These are phyloP conservation scores for Meleagris gallopavo DNA, from an alignment of 2,113 vertebrate species.

Conservation along the genomic window DNA sequence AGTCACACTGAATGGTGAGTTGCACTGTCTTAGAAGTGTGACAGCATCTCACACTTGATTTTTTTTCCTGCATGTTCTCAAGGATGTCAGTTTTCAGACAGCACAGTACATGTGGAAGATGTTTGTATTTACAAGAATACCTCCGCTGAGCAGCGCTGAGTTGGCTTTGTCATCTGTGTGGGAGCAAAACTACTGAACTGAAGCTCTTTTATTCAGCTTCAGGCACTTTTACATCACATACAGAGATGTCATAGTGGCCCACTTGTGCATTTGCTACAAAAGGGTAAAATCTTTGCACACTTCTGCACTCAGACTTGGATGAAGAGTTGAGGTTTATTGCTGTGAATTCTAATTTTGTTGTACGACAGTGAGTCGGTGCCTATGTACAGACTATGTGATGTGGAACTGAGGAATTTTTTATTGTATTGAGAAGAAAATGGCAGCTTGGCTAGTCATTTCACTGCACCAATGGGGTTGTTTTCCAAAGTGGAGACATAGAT, in stretches of 20 bases:
- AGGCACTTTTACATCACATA: background rate
- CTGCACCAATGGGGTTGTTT: background rate
- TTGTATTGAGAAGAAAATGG: background rate
- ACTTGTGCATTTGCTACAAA: accelerated
- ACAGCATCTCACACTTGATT: background rate
- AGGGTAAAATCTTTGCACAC: background rate
- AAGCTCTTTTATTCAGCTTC: background rate
- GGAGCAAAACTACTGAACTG: slow-evolving; percentile 32
- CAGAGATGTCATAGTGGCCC: background rate
- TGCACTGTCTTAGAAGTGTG: background rate
- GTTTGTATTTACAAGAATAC: slow-evolving; percentile 38
- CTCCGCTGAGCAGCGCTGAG: background rate
- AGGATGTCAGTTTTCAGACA: background rate
- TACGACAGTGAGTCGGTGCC: background rate
- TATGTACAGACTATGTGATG: background rate
- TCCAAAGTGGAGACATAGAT: background rate
- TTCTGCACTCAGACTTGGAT: background rate
- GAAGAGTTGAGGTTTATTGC: background rate
- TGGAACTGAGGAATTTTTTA: background rate
- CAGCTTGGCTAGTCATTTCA: accelerated
- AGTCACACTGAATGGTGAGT: background rate
- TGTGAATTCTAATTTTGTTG: background rate
- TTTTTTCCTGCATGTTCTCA: background rate
- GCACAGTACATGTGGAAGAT: background rate
- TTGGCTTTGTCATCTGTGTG: slow-evolving; percentile 64